Evolutionary conservation across 2,888 invertebrate genomes (phyloP), one percentile per base, ranked within the genome.

Genomic region (Nysson spinosus): DNA sequence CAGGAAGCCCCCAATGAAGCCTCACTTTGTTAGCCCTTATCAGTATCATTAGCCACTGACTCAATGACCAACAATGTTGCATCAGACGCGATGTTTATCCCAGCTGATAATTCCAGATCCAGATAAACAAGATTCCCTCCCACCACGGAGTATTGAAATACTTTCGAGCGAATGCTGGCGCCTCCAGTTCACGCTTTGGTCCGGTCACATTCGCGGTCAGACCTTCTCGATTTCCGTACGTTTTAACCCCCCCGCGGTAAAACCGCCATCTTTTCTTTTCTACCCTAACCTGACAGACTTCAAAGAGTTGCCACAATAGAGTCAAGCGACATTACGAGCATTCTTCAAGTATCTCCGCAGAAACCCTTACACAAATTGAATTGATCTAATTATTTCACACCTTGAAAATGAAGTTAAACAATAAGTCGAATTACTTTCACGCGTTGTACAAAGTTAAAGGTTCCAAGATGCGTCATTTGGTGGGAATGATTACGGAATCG

Each of bases 1-100:
- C 75, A 69, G 64, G 70, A 68, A 75, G 78, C 69, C 70, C 70
- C 68, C 70, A 73, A 49, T 77, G 70, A 77, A 69, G 68, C 67
- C 67, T 68, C 56, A 73, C 72, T 74, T 77, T 78, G 75, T 75
- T 77, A 75, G 73, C 80, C 80, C 79, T 83, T 84, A 84, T 85
- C 84, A 62, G 69, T 51, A 35, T 65, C 69, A 77, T 73, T 77
- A 71, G 72, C 69, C 74, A 77, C 78, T 84, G 79, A 70, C 83
- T 84, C 82, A 85, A 85, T 73, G 82, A 74, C 67, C 50, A 76
- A 76, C 72, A 46, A 51, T 78, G 67, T 85, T 85, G 85, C 85
- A 71, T 85, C 85, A 85, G 85, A 82, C 81, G 68, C 37, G 82
- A 83, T 83, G 76, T 83, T 83, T 80, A 85, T 85, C 81, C 83